Evolutionary conservation across 2,888 invertebrate genomes (phyloP).

Genomic region (Caenorhabditis doughertyi): DNA sequence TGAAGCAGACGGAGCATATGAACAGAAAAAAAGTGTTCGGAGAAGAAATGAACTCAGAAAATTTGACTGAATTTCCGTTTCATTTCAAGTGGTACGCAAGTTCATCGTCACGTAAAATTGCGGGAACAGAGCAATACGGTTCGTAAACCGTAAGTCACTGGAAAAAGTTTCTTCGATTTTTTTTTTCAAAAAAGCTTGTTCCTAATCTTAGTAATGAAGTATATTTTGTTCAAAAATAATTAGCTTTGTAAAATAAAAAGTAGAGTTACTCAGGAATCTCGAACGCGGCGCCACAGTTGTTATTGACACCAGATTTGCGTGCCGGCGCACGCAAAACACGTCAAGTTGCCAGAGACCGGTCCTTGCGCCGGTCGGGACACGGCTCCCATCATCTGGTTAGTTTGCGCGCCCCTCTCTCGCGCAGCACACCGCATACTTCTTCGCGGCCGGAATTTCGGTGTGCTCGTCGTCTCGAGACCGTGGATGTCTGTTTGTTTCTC

Average conservation of each 20-base stretch:
- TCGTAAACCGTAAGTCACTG: constrained; percentile 15
- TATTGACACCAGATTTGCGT: constrained; percentile 36
- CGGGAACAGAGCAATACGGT: neutral
- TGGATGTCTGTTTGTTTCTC: constrained; percentile 52
- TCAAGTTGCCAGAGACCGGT: constrained; percentile 51
- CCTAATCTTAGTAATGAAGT: no score
- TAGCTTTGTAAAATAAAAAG: neutral
- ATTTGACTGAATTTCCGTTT: constrained; percentile 1
- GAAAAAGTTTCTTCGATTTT: no score
- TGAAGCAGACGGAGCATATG: neutral
- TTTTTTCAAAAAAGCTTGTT: no score
- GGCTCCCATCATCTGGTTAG: constrained; percentile 58
- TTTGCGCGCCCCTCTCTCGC: constrained; percentile 22
- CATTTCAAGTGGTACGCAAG: neutral
- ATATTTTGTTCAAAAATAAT: no score
- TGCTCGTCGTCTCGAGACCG: constrained; percentile 33
- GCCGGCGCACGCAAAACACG: constrained; percentile 45
- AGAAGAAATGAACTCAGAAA: no score
- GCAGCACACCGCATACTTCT: constrained; percentile 47
- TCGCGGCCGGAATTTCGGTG: constrained; percentile 46
- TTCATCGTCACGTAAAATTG: constrained; percentile 17
- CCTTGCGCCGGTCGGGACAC: constrained; percentile 38
- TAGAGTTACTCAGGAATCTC: neutral
- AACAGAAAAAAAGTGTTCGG: neutral
- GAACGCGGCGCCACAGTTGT: neutral